phyloP scores from a whole-genome alignment of 1,140 invertebrate genomes.

The Rhyacophila brunnea region DNA sequence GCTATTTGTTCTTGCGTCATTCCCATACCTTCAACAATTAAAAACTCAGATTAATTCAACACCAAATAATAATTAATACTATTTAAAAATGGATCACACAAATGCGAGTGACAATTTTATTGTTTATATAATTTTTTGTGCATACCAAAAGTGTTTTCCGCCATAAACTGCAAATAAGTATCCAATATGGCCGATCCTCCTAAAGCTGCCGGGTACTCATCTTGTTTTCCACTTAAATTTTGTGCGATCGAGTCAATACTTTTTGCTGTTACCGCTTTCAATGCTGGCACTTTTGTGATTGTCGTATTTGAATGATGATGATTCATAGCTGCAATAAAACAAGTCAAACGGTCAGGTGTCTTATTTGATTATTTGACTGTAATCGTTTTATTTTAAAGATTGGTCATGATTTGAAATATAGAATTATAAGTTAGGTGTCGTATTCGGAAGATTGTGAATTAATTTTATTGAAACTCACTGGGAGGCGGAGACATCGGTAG shows the following conservation, averaged over 20 bases:
- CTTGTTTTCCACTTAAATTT: constrained; percentile 40
- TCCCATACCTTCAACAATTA: constrained; percentile 49
- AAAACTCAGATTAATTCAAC: too few species aligned
- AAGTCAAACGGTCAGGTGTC: too few species aligned
- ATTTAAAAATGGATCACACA: too few species aligned
- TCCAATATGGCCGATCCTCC: constrained; percentile 76
- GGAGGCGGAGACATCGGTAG: constrained; percentile 52
- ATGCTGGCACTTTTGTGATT: constrained; percentile 56
- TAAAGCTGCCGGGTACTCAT: constrained; percentile 54
- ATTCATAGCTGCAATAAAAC: constrained; percentile 53
- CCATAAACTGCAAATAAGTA: constrained; percentile 82
- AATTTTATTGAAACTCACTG: constrained; percentile 40
- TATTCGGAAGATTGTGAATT: too few species aligned
- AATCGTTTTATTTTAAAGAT: too few species aligned
- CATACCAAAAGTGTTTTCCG: constrained; percentile 72
- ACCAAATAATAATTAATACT: too few species aligned
- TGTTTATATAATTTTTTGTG: not conserved
- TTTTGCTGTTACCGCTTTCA: constrained; percentile 62
- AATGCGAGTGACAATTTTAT: too few species aligned
- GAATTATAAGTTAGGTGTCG: not conserved
- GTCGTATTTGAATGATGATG: constrained; percentile 57
- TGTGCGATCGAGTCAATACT: constrained; percentile 56
- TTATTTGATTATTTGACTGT: not conserved
- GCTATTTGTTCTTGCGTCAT: constrained; percentile 57
- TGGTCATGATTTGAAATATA: not conserved